Evolutionary conservation across 2,888 invertebrate genomes (phyloP), one percentile per base, ranked within the genome.

Genomic region (Melangyna quadrimaculata): DNA sequence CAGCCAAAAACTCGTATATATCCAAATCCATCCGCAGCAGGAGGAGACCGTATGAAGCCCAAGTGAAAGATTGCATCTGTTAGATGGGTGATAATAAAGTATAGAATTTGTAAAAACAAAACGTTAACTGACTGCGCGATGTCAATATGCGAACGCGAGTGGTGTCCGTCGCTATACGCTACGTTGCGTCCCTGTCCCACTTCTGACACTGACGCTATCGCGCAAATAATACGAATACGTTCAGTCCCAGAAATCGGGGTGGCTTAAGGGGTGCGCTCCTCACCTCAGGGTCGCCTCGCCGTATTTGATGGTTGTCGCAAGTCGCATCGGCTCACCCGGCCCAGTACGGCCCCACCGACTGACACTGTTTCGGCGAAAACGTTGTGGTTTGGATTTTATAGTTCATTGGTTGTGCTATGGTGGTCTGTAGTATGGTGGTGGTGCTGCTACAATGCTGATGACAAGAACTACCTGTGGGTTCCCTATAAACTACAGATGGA

Each of bases 51-150:
- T 65, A 57, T 79, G 84, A 80, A 67, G 67, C 71, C 80, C 78
- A 86, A 86, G 81, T 86, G 81, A 86, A 81, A 86, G 86, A 86
- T 86, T 86, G 73, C 86, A 86, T 86, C 86, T 86, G 80, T 77
- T 81, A 86, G 86, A 86, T 86, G 55, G 73, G 65, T 59, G 87
- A 87, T 84, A 79, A 78, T 77, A 84, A 88, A 88, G 87, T 87
- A 88, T 87, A 83, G 87, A 87, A 88, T 88, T 88, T 88, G 88
- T 88, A 87, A 88, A 88, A 87, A 88, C 87, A 88, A 88, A 88
- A 88, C 87, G 88, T 87, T 88, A 84, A 87, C 84, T 87, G 87
- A 87, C 87, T 87, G 79, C 80, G 74, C 86, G 87, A 84, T 87
- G 87, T 87, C 88, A 88, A 87, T 88, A 87, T 81, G 87, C 74